phyloP scores from a whole-genome alignment of 2,113 vertebrate genomes.

The Speoplatyrhinus poulsoni region DNA sequence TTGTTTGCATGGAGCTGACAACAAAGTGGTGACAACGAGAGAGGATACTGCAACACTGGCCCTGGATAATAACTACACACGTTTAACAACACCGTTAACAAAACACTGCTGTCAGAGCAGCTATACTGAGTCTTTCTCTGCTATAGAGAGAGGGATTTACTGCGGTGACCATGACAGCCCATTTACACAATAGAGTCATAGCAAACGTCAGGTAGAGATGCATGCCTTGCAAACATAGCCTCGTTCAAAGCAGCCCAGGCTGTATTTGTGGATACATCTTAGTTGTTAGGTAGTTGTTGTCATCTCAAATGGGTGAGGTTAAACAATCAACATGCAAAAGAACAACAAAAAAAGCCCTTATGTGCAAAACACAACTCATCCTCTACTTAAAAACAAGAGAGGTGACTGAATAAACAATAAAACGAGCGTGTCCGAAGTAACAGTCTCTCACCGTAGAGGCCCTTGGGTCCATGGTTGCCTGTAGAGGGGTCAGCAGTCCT shows the following conservation, averaged over 20 bases:
- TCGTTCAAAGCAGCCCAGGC: not conserved
- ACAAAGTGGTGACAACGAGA: slow-evolving; percentile 37
- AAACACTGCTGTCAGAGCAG: slow-evolving; percentile 49
- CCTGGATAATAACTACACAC: slow-evolving; percentile 37
- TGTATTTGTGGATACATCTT: slow-evolving; percentile 21
- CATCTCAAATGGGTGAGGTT: too few species aligned
- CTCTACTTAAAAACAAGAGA: too few species aligned
- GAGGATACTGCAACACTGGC: slow-evolving; percentile 8
- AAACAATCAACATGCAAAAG: too few species aligned
- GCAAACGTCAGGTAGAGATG: slow-evolving; percentile 41
- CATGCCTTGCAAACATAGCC: slow-evolving; percentile 20
- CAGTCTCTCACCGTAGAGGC: slow-evolving; percentile 58
- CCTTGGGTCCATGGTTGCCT: slow-evolving; percentile 63
- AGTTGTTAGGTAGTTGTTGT: not conserved
- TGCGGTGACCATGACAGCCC: slow-evolving; percentile 49
- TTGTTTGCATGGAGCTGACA: slow-evolving; percentile 40
- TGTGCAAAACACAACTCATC: too few species aligned
- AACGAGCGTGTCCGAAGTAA: not conserved
- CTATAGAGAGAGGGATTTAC: slow-evolving; percentile 59
- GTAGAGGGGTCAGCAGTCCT: slow-evolving; percentile 82
- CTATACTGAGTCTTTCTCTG: slow-evolving; percentile 20
- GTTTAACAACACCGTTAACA: slow-evolving; percentile 48
- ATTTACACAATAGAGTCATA: slow-evolving; percentile 60
- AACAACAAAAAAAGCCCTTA: too few species aligned
- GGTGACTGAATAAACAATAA: too few species aligned